A percentile compares a stretch with the other conserved stretches of the same genome.
These are phyloP conservation scores for Glossophaga mutica DNA, from an alignment of 2,797 vertebrate species.

Conservation along the genomic window DNA sequence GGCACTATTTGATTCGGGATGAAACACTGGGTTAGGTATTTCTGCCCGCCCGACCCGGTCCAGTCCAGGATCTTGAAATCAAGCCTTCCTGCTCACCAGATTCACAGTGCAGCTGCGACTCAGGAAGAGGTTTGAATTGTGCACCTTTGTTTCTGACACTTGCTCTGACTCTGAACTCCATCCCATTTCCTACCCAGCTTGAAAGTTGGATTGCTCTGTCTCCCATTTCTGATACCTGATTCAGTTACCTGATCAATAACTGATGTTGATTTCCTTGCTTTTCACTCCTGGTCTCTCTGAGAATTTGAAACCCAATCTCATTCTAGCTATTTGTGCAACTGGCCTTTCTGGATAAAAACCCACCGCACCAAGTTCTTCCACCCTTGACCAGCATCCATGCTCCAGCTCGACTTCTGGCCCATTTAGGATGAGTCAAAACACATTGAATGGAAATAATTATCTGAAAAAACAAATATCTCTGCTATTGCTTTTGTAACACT, in stretches of 20 bases:
- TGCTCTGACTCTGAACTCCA: background rate
- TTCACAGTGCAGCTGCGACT: background rate
- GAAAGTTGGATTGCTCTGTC: background rate
- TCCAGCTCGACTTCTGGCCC: background rate
- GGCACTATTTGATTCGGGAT: background rate
- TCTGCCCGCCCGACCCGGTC: background rate
- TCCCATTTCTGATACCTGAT: background rate
- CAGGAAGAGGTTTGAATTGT: background rate
- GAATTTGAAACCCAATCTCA: background rate
- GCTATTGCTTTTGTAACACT: background rate
- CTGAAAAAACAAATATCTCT: background rate
- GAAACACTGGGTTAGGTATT: background rate
- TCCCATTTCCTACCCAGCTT: background rate
- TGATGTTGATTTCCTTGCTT: background rate
- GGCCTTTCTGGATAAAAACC: background rate
- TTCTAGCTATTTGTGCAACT: background rate
- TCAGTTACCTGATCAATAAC: background rate
- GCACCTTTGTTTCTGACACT: background rate
- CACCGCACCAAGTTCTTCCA: background rate
- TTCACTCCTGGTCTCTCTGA: background rate
- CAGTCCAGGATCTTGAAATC: background rate
- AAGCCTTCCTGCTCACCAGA: background rate
- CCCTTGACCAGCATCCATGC: background rate
- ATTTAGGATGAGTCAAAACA: background rate
- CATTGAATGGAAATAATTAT: conserved; percentile 23